Conservation (phyloP, 2,888 invertebrate species). For the Ischnura elegans region DNA sequence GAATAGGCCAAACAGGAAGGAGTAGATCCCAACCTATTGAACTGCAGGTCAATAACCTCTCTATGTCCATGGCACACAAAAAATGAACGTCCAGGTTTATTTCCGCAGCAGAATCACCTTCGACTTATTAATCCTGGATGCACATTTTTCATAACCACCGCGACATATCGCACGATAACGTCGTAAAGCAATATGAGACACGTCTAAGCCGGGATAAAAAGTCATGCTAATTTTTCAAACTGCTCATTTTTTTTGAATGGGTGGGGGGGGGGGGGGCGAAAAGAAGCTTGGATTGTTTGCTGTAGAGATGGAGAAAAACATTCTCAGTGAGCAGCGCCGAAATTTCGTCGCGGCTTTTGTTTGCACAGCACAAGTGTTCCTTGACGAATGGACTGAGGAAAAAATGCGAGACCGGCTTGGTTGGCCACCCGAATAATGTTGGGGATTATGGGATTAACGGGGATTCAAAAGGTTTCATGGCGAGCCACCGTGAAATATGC, state of each 20-base stretch:
- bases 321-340: not conserved
- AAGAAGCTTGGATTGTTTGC: constrained; percentile 2
- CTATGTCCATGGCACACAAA: not conserved
- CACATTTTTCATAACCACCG: not conserved
- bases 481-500: not conserved
- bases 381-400: constrained; percentile 37
- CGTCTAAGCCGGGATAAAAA: not conserved
- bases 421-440: constrained; percentile 3
- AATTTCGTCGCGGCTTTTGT: constrained; percentile 20
- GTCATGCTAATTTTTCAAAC: constrained; percentile 12
- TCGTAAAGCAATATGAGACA: not conserved
- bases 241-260: not conserved
- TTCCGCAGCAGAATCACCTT: not conserved
- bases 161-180: not conserved
- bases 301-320: not conserved
- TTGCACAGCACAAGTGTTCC: constrained; percentile 28
- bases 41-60: not conserved
- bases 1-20: not conserved
- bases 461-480: not conserved
- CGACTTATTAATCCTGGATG: not conserved
- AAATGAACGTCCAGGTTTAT: not conserved
- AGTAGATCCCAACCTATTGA: not conserved
- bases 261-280: no score
- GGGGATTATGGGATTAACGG: constrained; percentile 31
- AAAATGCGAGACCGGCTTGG: not conserved